Evolutionary conservation across 2,797 vertebrate genomes (phyloP).

Genomic region (Pangasius krempfi): DNA sequence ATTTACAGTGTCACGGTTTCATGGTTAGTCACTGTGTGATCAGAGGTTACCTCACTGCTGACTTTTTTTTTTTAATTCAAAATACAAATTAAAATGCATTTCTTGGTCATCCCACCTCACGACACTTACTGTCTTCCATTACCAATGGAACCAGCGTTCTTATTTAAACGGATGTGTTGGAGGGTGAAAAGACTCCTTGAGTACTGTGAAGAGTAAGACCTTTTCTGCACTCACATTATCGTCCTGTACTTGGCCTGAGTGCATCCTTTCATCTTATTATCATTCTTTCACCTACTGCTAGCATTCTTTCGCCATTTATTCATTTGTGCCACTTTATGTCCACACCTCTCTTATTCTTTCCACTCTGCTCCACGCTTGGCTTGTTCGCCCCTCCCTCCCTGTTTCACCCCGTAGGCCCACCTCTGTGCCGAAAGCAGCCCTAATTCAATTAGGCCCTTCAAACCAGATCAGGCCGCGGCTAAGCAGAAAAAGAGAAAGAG

Average conservation of each 20-base stretch:
- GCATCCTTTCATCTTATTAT: neutral
- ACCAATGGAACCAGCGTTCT: neutral
- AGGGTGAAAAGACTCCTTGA: neutral
- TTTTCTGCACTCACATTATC: neutral
- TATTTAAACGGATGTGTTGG: neutral
- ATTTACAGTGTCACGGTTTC: neutral
- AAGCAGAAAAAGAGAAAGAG: conserved; percentile 82
- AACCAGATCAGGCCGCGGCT: conserved; percentile 84
- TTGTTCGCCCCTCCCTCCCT: conserved; percentile 52
- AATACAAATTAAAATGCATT: neutral
- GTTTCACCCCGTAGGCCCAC: conserved; percentile 32
- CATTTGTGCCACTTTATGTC: conserved; percentile 45
- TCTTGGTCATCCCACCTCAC: neutral
- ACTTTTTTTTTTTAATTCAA: neutral
- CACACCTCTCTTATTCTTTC: conserved; percentile 10
- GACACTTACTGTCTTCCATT: neutral
- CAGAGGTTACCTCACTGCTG: neutral
- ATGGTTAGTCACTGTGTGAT: neutral
- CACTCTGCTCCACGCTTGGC: conserved; percentile 30
- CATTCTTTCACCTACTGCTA: conserved; percentile 33
- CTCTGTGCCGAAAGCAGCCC: conserved; percentile 77
- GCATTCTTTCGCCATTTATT: conserved; percentile 42
- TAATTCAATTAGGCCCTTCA: conserved; percentile 85
- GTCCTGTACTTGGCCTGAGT: neutral
- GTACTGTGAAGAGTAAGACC: neutral